Conservation (phyloP, 1,140 invertebrate species). For the Ganaspis sp. region DNA sequence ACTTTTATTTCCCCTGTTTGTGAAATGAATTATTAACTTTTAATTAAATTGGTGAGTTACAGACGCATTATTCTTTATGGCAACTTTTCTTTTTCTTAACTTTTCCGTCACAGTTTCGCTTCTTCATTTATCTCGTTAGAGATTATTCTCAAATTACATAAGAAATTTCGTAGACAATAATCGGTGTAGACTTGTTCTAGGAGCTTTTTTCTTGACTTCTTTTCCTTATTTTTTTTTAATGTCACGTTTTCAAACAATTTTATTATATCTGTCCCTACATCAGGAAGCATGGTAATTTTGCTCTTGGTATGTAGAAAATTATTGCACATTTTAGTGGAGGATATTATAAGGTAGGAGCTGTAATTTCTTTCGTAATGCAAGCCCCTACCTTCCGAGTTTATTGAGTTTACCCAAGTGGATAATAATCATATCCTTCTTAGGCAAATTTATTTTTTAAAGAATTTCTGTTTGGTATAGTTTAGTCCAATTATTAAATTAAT, state of each 20-base stretch:
- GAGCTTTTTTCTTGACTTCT: neutral
- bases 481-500: no score
- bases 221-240: conserved; percentile 16
- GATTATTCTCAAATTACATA: neutral
- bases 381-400: conserved; percentile 21
- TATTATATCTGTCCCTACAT: conserved; percentile 14
- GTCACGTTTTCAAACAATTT: conserved; percentile 9
- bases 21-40: conserved; percentile 2
- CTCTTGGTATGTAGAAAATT: conserved; percentile 25
- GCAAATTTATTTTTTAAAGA: neutral
- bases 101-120: neutral
- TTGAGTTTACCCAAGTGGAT: conserved; percentile 27
- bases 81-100: neutral
- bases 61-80: neutral
- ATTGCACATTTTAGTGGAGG: conserved; percentile 17
- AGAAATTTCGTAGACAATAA: neutral
- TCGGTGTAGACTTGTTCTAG: neutral
- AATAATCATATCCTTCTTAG: conserved; percentile 2
- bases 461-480: no score
- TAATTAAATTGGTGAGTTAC: neutral
- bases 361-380: conserved; percentile 22
- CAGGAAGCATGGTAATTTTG: conserved; percentile 23
- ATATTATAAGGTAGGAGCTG: conserved; percentile 16
- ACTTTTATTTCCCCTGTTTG: neutral
- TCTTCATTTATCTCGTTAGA: neutral